These are phyloP conservation scores for Ophion slaviceki DNA, from an alignment of 2,888 invertebrate genomes.

Conservation along the genomic window DNA sequence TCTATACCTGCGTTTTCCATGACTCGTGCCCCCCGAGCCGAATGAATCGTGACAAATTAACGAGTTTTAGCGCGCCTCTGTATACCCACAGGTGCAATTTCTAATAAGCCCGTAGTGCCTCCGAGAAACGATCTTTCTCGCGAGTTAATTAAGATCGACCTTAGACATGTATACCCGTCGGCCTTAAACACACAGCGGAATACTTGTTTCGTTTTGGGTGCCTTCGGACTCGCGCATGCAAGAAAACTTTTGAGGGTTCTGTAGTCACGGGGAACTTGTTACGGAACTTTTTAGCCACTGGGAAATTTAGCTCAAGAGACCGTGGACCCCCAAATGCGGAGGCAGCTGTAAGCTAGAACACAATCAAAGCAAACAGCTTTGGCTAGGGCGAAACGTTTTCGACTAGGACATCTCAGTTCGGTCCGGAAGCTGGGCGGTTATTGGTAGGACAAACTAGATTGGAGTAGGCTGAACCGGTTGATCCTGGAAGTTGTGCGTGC, in stretches of 20 bases:
- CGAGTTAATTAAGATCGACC: background rate
- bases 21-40: conserved; percentile 56
- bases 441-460: background rate
- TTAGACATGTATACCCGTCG: background rate
- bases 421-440: background rate
- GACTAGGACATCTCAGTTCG: background rate
- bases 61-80: conserved; percentile 35
- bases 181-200: background rate
- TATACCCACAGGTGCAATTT: conserved; percentile 38
- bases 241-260: background rate
- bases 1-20: conserved; percentile 46
- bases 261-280: background rate
- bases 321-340: background rate
- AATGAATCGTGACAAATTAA: conserved; percentile 63
- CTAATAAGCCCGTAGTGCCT: conserved; percentile 22
- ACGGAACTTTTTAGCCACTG: background rate
- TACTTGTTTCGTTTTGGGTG: background rate
- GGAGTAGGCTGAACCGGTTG: too few species aligned
- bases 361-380: background rate
- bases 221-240: background rate
- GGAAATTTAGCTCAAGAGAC: background rate
- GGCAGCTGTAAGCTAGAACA: background rate
- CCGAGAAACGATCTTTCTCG: conserved; percentile 5
- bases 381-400: too few species aligned
- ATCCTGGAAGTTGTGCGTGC: too few species aligned